Conservation (phyloP, 1,140 invertebrate genomes). For the Drosophila quadrilineata region DNA sequence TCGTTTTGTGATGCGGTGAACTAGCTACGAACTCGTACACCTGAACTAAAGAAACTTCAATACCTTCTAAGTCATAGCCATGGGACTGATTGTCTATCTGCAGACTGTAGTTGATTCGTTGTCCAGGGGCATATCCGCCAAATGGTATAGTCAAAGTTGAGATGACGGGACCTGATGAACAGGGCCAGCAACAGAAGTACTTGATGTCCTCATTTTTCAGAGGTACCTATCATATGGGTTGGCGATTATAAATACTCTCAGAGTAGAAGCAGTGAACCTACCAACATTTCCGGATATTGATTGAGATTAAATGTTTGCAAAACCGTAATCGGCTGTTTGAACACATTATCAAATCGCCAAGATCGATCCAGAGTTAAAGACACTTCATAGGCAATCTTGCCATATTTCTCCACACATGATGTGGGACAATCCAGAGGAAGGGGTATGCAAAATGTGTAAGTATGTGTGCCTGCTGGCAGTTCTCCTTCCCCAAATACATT, state of each 20-base stretch:
- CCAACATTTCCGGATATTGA: constrained; percentile 80
- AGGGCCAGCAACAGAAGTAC: constrained; percentile 74
- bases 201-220: constrained; percentile 60
- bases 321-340: constrained; percentile 87
- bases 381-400: constrained; percentile 86
- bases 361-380: constrained; percentile 84
- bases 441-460: constrained; percentile 60
- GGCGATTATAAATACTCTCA: no score
- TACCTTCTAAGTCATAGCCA: constrained; percentile 54
- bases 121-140: constrained; percentile 72
- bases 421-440: constrained; percentile 84
- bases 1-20: constrained; percentile 37
- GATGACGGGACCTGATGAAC: constrained; percentile 62
- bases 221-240: constrained; percentile 39
- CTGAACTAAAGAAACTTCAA: constrained; percentile 36
- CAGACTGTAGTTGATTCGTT: constrained; percentile 56
- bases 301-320: constrained; percentile 89
- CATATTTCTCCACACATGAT: constrained; percentile 87
- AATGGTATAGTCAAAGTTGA: constrained; percentile 66
- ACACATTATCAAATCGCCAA: constrained; percentile 86
- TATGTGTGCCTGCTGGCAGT: constrained; percentile 53
- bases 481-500: constrained; percentile 43
- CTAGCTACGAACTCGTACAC: constrained; percentile 46
- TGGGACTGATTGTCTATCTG: constrained; percentile 62
- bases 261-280: no score